Base-by-base conservation (phyloP, 2,797 vertebrate species). In the Gobionotothen gibberifrons region DNA sequence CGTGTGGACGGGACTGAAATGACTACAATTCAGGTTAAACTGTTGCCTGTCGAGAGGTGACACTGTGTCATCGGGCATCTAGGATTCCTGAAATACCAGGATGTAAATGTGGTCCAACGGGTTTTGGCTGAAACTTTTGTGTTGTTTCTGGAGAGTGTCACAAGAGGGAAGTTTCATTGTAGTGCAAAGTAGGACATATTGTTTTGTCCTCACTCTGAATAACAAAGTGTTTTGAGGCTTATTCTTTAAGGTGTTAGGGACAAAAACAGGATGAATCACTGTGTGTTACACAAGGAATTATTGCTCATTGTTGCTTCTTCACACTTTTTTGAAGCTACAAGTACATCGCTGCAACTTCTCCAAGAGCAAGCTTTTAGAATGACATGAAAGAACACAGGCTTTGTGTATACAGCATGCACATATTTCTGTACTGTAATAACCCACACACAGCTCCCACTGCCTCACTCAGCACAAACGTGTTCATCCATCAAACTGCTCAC, bases 91-190 rank as follows among this genome's bases (percentile, higher is more conserved):
- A 68, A 89, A 89, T 90, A 44, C 82, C 78, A 83, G 44, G 52
- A 80, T 16, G 36, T 22, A 73, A 86, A 85, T 84, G 84, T 79
- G 51, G 87, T 76, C 79, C n/a, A 52, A 81, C 92, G 78, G 83
- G 92, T 93, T 92, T 82, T 71, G 67, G 60, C 69, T 87, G 81
- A 91, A 87, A 88, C 85, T 62, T 69, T 14, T 26, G n/a, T 56
- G 46, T 36, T 69, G 62, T 21, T 83, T 83, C 62, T 75, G 61
- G 71, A 70, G 53, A 69, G 17, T 74, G 56, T 84, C 69, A 68
- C 54, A 72, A 71, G 71, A 81, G 65, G 58, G 58, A 73, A 53
- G 71, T 73, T 76, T 84, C 69, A 58, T 81, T 86, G 76, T 86
- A 83, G 67, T 69, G 76, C 52, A 68, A 85, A 89, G 67, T 86